Evolutionary conservation across 2,888 invertebrate genomes (phyloP).

Genomic region (Diaperis boleti): DNA sequence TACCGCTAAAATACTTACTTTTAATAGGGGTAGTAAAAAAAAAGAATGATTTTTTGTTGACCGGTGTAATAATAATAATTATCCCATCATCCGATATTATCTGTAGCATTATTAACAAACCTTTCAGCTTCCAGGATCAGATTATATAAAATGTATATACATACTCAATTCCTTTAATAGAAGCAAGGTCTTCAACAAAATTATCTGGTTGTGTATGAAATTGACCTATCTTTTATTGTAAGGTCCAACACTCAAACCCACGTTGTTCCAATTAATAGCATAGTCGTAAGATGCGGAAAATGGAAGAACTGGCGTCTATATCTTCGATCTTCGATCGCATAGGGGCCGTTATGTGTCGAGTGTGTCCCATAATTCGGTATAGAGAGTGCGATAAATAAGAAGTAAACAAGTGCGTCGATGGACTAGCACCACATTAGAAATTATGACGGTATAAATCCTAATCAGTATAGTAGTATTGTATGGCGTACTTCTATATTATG

Average conservation of each 20-base stretch:
- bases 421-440: conserved; percentile 57
- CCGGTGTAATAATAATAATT: no score
- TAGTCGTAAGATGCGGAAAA: conserved; percentile 17
- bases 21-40: no score
- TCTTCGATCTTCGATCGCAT: conserved; percentile 23
- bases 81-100: no score
- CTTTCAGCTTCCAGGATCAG: no score
- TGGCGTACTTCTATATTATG: conserved; percentile 53
- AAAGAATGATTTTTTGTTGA: no score
- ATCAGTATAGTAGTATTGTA: conserved; percentile 58
- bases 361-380: conserved; percentile 58
- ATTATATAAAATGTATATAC: no score
- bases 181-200: no score
- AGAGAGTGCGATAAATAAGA: conserved; percentile 60
- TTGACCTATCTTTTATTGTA: background rate
- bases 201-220: no score
- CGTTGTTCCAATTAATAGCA: conserved; percentile 23
- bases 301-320: conserved; percentile 8
- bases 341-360: conserved; percentile 26
- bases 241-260: conserved; percentile 2
- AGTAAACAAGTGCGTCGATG: conserved; percentile 54
- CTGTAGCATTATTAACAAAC: no score
- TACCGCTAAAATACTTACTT: no score
- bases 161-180: no score
- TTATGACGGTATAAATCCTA: conserved; percentile 63